phyloP scores from a whole-genome alignment of 2,888 invertebrate species.

The Eudasyphora cyanicolor region DNA sequence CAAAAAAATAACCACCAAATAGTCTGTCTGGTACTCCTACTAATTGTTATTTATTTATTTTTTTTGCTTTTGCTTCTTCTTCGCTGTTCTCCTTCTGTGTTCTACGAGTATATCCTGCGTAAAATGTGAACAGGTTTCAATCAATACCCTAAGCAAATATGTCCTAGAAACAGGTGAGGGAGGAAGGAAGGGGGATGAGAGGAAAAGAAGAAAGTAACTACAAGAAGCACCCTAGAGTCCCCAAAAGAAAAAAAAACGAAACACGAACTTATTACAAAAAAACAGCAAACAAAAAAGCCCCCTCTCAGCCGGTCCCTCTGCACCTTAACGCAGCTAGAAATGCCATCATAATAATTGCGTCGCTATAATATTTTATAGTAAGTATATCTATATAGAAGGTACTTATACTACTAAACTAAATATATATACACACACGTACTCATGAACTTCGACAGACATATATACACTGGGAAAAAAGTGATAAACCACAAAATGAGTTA shows the following conservation, averaged over 20 bases:
- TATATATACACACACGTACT: neutral
- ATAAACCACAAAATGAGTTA: too few species aligned
- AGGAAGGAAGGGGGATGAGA: neutral
- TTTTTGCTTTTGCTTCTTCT: neutral
- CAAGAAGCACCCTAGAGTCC: neutral
- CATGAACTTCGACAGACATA: neutral
- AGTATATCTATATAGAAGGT: too few species aligned
- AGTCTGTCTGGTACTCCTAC: neutral
- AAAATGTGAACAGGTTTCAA: neutral
- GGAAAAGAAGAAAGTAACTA: neutral
- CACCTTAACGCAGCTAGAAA: neutral
- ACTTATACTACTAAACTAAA: neutral
- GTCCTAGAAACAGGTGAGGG: neutral
- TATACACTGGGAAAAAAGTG: too few species aligned
- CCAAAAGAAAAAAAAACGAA: neutral
- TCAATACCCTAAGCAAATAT: neutral
- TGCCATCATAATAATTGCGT: constrained; percentile 46
- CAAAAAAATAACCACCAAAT: too few species aligned
- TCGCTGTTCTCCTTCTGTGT: neutral
- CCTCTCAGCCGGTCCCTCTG: neutral
- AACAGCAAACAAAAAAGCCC: neutral
- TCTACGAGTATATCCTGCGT: neutral
- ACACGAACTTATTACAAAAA: neutral
- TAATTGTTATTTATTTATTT: neutral
- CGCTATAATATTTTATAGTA: constrained; percentile 35